A percentile compares a stretch with the other conserved stretches of the same genome.
phyloP scores from a whole-genome alignment of 1,140 invertebrate genomes.

The Cotesia chilonis region DNA sequence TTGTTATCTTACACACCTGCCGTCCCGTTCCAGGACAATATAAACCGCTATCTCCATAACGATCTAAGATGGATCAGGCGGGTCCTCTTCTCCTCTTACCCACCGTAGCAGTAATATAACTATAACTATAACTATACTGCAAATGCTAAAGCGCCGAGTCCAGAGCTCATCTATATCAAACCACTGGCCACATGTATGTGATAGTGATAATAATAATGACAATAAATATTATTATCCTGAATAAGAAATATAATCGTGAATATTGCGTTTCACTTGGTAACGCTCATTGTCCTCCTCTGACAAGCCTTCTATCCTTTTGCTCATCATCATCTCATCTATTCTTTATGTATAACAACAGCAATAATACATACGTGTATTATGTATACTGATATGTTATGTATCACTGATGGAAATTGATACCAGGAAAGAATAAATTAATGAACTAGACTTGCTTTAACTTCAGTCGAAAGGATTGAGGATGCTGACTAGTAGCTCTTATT shows the following conservation, averaged over 20 bases:
- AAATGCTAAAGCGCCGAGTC: not conserved
- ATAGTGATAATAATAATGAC: no score
- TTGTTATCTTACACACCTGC: slow-evolving; percentile 47
- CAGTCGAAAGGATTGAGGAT: no score
- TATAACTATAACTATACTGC: slow-evolving; percentile 14
- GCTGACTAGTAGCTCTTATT: no score
- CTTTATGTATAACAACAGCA: no score
- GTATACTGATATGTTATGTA: no score
- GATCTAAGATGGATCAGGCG: not conserved
- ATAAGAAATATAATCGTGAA: slow-evolving; percentile 39
- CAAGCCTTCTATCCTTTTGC: not conserved
- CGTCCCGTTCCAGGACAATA: slow-evolving; percentile 42
- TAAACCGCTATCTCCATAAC: slow-evolving; percentile 43
- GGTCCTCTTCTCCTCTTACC: slow-evolving; percentile 33
- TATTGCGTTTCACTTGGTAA: slow-evolving; percentile 38
- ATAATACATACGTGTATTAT: no score
- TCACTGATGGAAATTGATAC: no score
- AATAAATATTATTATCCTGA: not conserved
- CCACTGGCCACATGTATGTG: slow-evolving; percentile 11
- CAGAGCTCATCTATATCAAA: slow-evolving; percentile 16
- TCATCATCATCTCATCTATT: not conserved
- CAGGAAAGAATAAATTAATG: no score
- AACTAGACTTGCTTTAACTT: no score
- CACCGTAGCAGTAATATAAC: no score
- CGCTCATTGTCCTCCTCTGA: slow-evolving; percentile 24